Conservation (phyloP, 2,888 invertebrate genomes). For the Cryptus armator region DNA sequence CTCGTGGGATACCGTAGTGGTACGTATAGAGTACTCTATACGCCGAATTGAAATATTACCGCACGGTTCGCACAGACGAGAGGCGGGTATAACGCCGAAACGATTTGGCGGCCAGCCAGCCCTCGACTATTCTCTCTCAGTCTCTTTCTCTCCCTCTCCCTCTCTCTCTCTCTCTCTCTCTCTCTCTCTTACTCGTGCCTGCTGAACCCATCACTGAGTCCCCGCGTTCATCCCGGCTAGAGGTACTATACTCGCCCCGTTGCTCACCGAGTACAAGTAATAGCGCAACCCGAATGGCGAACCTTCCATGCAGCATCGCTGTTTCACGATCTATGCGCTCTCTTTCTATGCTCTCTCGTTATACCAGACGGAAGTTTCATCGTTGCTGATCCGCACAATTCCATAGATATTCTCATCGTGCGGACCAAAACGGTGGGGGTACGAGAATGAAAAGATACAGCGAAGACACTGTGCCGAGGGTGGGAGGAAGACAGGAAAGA, state of each 20-base stretch:
- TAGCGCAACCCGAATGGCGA: slow-evolving; percentile 39
- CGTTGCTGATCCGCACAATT: slow-evolving; percentile 44
- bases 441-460: neutral
- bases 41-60: slow-evolving; percentile 77
- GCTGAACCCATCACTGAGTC: slow-evolving; percentile 41
- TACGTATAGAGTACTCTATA: slow-evolving; percentile 54
- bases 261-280: slow-evolving; percentile 53
- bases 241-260: slow-evolving; percentile 24
- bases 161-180: neutral
- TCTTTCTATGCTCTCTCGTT: slow-evolving; percentile 35
- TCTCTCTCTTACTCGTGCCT: neutral
- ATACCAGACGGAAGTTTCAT: slow-evolving; percentile 39
- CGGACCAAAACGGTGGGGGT: neutral
- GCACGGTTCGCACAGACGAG: slow-evolving; percentile 66
- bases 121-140: slow-evolving; percentile 69
- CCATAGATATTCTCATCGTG: slow-evolving; percentile 30
- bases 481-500: neutral
- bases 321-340: slow-evolving; percentile 19
- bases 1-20: slow-evolving; percentile 43
- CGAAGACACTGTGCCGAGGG: neutral
- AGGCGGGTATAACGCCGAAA: slow-evolving; percentile 72
- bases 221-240: slow-evolving; percentile 48
- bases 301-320: slow-evolving; percentile 34
- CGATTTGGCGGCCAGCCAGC: slow-evolving; percentile 80
- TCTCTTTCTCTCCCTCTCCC: neutral